Evolutionary conservation across 53 echinoderm and acorn worm species (phyloP), one percentile per base, ranked within the genome.

Genomic region (Antedon mediterranea): DNA sequence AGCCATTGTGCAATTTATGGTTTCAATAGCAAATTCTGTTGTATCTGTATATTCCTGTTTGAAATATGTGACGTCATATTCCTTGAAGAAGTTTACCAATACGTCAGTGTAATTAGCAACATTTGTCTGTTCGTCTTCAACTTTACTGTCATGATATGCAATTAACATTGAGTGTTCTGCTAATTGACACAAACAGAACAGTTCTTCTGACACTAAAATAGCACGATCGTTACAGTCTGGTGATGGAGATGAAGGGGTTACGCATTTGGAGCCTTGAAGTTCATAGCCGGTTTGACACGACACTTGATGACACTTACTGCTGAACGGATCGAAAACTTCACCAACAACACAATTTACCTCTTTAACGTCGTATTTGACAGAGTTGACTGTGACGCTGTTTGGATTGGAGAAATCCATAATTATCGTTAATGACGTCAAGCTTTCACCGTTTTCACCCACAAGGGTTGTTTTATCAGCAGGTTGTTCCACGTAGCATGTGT

Each of bases 311-410:
- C 86, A 86, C 42, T 34, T 13, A 3, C 70, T 44, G 26, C 78
- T 43, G 57, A 86, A 81, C 0, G 86, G 86, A 32, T 86, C 86
- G 18, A 77, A 86, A 1, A 81, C 81, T 18, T 78, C 34, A 7
- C 73, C 74, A 0, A 42, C 42, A n/a, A 28, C 31, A 41, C 86
- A 86, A 0, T 34, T 32, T 1, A 86, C 78, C 8, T 33, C 57
- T 23, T 81, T 72, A 0, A 71, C 9, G 33, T 78, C 34, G 78
- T 81, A 76, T 14, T 33, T 77, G 32, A 77, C 1, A 31, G 73
- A 57, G 23, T 23, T 57, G 23, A 57, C 57, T 18, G 23, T 57
- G 14, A 57, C 23, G 57, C 57, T 57, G 57, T 18, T 57, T 57
- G 9, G 57, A 23, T 8, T 26, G 7, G 57, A 57, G 57, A 57